Base-by-base conservation (phyloP, 2,797 vertebrate species). In the Brachymystax lenok region DNA sequence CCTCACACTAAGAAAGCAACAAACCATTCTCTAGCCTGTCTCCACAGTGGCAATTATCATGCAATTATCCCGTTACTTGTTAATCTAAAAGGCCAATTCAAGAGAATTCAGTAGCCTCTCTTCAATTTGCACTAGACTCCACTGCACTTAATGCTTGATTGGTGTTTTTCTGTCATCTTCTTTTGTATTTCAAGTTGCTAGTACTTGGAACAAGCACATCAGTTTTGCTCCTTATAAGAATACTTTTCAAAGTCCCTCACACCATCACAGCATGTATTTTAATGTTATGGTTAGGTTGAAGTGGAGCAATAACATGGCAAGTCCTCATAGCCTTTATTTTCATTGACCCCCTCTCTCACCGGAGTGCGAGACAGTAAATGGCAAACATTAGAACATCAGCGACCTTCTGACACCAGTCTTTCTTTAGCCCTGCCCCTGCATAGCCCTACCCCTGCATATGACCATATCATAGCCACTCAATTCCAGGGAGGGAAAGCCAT, bases 391-490 rank as follows among this genome's bases (percentile, higher is more conserved):
- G 30, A 8, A 68, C 75, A 68, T 56, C n/a, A 78, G 69, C 77
- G 30, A 50, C 74, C 67, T 74, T 72, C 50, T 80, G 30, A 0
- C 30, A 3, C n/a, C 73, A 52, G 13, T 24, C 73, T 77, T 35
- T 72, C 6, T 74, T 70, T 73, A 80, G 72, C 14, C 10, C 12
- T 71, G 10, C 72, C 70, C 59, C 66, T 84, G n/a, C 75, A n/a
- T 82, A 73, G 67, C 14, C 10, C 12, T 71, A 7, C 72, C 70
- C 59, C 66, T 84, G n/a, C 75, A n/a, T 82, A 73, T 88, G 85
- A 83, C 83, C 81, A 85, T 72, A 83, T 87, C 75, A 69, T 80
- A 67, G 71, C 61, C 21, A 79, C 72, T 71, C 19, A 46, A 46
- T 46, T 46, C 40, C 81, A 63, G 69, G 81, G 77, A 79, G 52